Base-by-base conservation (phyloP, 2,888 invertebrate genomes). In the Tetragonula carbonaria region DNA sequence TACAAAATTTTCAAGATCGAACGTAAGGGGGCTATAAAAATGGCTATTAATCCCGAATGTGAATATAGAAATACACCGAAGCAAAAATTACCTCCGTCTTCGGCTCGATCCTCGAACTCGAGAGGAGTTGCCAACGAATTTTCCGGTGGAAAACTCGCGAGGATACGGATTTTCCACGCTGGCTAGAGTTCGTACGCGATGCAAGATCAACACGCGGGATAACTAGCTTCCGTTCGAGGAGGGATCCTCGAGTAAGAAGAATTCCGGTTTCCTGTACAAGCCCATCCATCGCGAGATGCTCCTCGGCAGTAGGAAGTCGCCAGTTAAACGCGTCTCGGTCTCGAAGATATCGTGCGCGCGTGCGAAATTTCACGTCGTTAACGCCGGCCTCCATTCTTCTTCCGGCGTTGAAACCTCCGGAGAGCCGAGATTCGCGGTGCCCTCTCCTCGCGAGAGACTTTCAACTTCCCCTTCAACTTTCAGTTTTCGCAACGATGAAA, bases 331-430 rank as follows among this genome's bases (percentile, higher is more conserved):
- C 62, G 55, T 45, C 38, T 38, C 11, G 11, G 51, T 28, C 68
- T 50, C 45, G 45, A 51, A 45, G 79, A 82, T 84, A 80, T 62
- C 73, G 72, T 2, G 45, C 55, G 23, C 75, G 75, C 75, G 83
- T 73, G 83, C 66, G 73, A 84, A 84, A 80, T 82, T 82, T 76
- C 83, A 23, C 66, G 71, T 75, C 81, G 81, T 82, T 82, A 80
- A 76, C 82, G 57, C 55, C 38, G 28, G 66, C 8, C 53, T 63
- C 71, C 53, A 67, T 72, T 82, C 70, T 71, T 81, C 75, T 78
- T 33, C 55, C 57, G 45, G 23, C 23, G 23, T n/a, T 53, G 33
- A 65, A 45, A 45, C 8, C 45, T 45, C 45, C 45, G 45, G 21
- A 68, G 21, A 33, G 23, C 4, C 65, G 33, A n/a, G 21, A 33